phyloP scores from a whole-genome alignment of 2,888 invertebrate species.

The Sinotaia quadrata region DNA sequence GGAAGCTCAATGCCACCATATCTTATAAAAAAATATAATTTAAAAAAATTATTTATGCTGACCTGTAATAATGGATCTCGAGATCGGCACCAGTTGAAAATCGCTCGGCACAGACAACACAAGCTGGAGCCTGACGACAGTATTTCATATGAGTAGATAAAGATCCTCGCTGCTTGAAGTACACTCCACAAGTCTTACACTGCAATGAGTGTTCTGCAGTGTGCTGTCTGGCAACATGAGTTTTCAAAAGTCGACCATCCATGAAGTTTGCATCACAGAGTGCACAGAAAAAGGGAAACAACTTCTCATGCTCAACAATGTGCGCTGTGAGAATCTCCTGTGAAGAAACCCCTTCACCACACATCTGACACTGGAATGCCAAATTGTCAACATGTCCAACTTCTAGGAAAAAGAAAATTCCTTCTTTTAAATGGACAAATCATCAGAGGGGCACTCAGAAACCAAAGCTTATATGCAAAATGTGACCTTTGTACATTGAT shows the following conservation, averaged over 20 bases:
- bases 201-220: conserved; percentile 31
- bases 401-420: too few relatives aligned
- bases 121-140: conserved; percentile 30
- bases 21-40: too few relatives aligned
- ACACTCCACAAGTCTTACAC: conserved; percentile 30
- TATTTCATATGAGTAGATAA: conserved; percentile 31
- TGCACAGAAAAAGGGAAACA: conserved; percentile 29
- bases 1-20: too few relatives aligned
- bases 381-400: too few relatives aligned
- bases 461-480: too few relatives aligned
- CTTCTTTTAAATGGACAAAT: too few relatives aligned
- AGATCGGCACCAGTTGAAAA: conserved; percentile 32
- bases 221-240: conserved; percentile 32
- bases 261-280: conserved; percentile 34
- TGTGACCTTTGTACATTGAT: too few relatives aligned
- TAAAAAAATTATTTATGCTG: neutral
- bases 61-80: conserved; percentile 34
- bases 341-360: conserved; percentile 11
- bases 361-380: conserved; percentile 15
- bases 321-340: conserved; percentile 2
- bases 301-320: conserved; percentile 16
- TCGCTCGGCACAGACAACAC: conserved; percentile 30
- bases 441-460: too few relatives aligned
- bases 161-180: conserved; percentile 34
- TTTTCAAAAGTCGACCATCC: conserved; percentile 26